These are phyloP conservation scores for Aythya baeri DNA, from an alignment of 2,113 vertebrate genomes.

Conservation along the genomic window DNA sequence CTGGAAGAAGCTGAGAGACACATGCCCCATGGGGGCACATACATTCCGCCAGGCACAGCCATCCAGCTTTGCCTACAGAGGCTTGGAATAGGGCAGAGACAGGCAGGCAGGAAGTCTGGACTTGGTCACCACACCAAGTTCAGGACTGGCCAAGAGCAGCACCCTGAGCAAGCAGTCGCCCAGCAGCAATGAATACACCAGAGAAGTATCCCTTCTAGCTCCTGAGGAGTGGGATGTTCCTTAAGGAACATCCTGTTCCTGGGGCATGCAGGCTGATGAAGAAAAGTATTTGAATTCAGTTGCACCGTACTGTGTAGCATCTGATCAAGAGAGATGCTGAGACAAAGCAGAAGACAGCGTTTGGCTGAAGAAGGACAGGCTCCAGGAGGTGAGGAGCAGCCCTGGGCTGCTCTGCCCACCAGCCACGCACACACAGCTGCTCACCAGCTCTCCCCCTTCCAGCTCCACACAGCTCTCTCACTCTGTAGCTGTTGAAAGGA, in stretches of 20 bases:
- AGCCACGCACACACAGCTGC: background rate
- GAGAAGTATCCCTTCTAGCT: background rate
- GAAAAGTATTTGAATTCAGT: accelerated
- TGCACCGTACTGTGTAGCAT: background rate
- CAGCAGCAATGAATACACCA: accelerated
- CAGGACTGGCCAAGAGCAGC: accelerated
- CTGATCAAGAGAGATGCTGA: background rate
- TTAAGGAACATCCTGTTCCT: background rate
- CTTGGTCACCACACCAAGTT: background rate
- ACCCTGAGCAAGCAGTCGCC: background rate
- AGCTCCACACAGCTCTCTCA: background rate
- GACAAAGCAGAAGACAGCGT: background rate
- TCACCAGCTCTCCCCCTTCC: background rate
- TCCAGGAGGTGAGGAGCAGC: background rate
- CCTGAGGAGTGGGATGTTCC: background rate
- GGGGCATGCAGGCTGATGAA: accelerated
- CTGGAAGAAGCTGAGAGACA: background rate
- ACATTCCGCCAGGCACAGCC: background rate
- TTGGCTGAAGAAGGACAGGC: background rate
- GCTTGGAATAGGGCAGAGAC: background rate
- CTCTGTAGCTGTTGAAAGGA: background rate
- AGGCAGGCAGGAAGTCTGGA: background rate
- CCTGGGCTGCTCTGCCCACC: background rate
- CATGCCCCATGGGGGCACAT: accelerated
- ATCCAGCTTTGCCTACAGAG: background rate